Evolutionary conservation across 2,113 vertebrate species (phyloP).

Genomic region (Hystrix cristata): DNA sequence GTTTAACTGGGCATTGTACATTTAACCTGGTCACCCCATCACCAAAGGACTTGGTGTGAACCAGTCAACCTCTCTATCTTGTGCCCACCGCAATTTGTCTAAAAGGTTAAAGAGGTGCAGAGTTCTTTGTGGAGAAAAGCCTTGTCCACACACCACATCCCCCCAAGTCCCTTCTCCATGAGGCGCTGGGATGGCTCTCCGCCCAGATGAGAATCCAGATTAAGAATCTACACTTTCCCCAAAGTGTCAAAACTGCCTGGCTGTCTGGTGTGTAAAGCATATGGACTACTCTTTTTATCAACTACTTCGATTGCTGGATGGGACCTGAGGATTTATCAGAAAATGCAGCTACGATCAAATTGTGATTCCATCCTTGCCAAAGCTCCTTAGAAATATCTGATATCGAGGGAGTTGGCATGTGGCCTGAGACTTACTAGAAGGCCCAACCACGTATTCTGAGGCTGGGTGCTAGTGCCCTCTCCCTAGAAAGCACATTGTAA

Average conservation of each 20-base stretch:
- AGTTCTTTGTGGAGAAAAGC: background rate
- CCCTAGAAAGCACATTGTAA: background rate
- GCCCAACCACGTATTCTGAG: background rate
- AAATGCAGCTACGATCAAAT: slow-evolving; percentile 57
- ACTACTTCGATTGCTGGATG: background rate
- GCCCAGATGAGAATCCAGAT: background rate
- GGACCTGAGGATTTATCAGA: slow-evolving; percentile 55
- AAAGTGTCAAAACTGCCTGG: slow-evolving; percentile 63
- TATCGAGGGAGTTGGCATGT: background rate
- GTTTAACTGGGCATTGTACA: background rate
- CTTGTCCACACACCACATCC: background rate
- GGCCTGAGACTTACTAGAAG: background rate
- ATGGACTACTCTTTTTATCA: slow-evolving; percentile 62
- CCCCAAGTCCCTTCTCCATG: background rate
- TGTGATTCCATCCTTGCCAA: slow-evolving; percentile 40
- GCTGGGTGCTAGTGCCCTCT: background rate
- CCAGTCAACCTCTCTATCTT: background rate
- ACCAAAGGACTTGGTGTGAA: background rate
- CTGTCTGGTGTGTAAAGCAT: slow-evolving; percentile 67
- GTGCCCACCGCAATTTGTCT: background rate
- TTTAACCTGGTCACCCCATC: background rate
- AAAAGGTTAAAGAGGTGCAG: background rate
- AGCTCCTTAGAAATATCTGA: slow-evolving; percentile 28
- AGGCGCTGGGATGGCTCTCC: background rate
- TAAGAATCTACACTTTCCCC: background rate